A percentile compares a stretch with the other conserved stretches of the same genome.
phyloP scores from a whole-genome alignment of 2,888 invertebrate genomes.

The Muschampia plurimacula region DNA sequence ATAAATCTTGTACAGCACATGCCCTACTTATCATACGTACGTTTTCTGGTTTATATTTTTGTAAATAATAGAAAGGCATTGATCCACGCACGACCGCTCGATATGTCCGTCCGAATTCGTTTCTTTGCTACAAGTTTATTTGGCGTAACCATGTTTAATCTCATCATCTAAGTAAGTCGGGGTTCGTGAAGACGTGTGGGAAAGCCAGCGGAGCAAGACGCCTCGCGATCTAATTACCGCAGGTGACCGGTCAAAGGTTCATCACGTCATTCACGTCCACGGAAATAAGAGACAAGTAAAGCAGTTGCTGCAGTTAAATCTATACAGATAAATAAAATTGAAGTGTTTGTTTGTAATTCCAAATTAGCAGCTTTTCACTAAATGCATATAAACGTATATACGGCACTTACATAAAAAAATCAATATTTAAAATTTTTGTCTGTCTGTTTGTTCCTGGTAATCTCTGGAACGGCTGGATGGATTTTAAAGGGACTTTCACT shows the following conservation, averaged over 20 bases:
- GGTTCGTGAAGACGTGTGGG: conserved; percentile 55
- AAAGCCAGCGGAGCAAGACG: conserved; percentile 62
- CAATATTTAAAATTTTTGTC: too few species aligned
- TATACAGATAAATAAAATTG: background rate
- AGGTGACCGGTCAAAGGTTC: conserved; percentile 41
- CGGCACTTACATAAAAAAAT: too few species aligned
- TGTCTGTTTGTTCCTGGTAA: too few species aligned
- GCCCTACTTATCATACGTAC: background rate
- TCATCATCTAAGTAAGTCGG: conserved; percentile 48
- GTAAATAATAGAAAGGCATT: background rate
- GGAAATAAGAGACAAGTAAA: background rate
- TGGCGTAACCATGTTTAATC: conserved; percentile 52
- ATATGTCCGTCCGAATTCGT: conserved; percentile 1
- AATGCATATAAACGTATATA: too few species aligned
- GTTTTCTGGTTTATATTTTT: background rate
- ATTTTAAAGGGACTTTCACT: too few species aligned
- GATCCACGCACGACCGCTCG: background rate
- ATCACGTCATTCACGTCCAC: conserved; percentile 10
- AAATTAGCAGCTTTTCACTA: too few species aligned
- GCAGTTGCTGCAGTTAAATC: background rate
- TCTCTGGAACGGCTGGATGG: too few species aligned
- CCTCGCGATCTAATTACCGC: conserved; percentile 71
- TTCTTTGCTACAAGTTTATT: conserved; percentile 30
- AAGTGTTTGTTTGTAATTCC: too few species aligned
- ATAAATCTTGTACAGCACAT: too few species aligned